Evolutionary conservation across 2,113 vertebrate species (phyloP).

Genomic region (Bambusicola thoracicus): DNA sequence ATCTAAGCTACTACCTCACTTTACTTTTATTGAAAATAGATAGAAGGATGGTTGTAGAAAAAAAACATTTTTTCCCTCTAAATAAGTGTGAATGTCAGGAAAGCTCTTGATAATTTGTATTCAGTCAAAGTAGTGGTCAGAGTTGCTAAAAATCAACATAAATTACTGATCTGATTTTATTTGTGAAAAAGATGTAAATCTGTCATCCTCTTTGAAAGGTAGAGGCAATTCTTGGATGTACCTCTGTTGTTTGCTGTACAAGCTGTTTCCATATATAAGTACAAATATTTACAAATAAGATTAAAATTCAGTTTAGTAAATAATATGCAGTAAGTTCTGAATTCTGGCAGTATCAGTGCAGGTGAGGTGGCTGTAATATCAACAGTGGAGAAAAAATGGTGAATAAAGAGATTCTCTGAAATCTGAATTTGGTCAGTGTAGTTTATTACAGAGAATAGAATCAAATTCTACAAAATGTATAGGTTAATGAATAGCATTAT

Average conservation of each 20-base stretch:
- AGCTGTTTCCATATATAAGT: background rate
- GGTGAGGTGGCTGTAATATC: background rate
- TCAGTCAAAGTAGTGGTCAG: background rate
- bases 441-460: background rate
- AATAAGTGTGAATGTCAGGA: background rate
- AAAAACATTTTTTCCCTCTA: background rate
- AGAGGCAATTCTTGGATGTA: background rate
- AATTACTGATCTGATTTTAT: background rate
- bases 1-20: background rate
- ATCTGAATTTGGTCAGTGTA: background rate
- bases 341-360: background rate
- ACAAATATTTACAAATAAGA: background rate
- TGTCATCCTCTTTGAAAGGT: background rate
- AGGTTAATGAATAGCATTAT: background rate
- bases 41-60: background rate
- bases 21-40: background rate
- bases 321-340: background rate
- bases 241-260: background rate
- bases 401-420: background rate
- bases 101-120: background rate
- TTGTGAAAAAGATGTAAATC: background rate
- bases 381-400: background rate
- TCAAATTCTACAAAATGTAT: background rate
- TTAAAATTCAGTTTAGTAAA: background rate
- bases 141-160: background rate